Base-by-base conservation (phyloP, 2,797 vertebrate species). In the Hippoglossus hippoglossus region DNA sequence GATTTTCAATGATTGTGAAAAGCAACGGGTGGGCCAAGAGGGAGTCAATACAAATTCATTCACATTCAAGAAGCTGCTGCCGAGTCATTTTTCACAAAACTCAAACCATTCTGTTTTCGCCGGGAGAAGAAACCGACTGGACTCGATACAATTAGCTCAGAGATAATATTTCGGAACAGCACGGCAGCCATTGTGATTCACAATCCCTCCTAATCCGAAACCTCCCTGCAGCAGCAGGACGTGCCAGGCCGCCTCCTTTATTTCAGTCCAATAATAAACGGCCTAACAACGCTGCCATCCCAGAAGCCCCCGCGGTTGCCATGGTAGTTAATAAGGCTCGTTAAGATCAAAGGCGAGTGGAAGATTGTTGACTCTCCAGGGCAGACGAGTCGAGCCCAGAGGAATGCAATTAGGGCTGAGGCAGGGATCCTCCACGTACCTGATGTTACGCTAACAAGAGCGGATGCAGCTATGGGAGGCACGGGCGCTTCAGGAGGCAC, bases 281-380 rank as follows among this genome's bases (percentile, higher is more conserved):
- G 61, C 54, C 79, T 61, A 2, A 54, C 65, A 22, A 41, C 64
- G 18, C 18, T 0, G 60, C 63, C 2, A 1, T 70, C 75, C 79
- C 68, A 62, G 53, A 73, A 76, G 81, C 60, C 75, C 82, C 67
- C 4, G 55, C 44, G 12, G 84, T 89, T 74, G 77, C 85, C 79
- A 87, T 83, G 84, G 80, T 28, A 80, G 70, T 79, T 88, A 89
- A 88, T 76, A 64, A 84, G 75, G 72, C 76, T 84, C 1, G 44
- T 90, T 89, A 79, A 64, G 81, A 89, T 90, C 82, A 85, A 83
- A 87, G 77, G 54, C 70, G 77, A 39, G 57, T 34, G 78, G 75
- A 73, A 56, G 80, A 74, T 22, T 69, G 84, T 87, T 80, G 86
- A 76, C 81, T 88, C 81, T 83, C 77, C 75, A n/a, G 72, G 71